Evolutionary conservation across 1,140 invertebrate species (phyloP).

Genomic region (Camponotus floridanus): DNA sequence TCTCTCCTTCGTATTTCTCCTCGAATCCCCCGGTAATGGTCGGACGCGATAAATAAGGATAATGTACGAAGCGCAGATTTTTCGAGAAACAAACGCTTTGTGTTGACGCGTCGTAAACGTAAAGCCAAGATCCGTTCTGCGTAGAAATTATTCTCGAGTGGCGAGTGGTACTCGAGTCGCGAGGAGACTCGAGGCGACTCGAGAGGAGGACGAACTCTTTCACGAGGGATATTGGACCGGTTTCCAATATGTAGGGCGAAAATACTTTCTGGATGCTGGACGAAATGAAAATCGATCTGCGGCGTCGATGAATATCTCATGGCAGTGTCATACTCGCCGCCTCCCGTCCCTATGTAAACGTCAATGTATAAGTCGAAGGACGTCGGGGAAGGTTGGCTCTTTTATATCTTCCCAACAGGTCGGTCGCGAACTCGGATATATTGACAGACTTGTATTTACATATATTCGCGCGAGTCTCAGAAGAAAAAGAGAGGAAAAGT

Average conservation of each 20-base stretch:
- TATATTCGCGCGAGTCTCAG: slow-evolving; percentile 33
- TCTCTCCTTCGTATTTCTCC: not conserved
- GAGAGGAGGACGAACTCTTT: slow-evolving; percentile 6
- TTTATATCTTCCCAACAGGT: slow-evolving; percentile 43
- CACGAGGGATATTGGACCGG: slow-evolving; percentile 24
- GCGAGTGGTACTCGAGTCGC: not conserved
- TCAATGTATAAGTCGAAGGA: slow-evolving; percentile 43
- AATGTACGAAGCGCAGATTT: not conserved
- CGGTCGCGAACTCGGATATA: slow-evolving; percentile 58
- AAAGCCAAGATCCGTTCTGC: slow-evolving; percentile 8
- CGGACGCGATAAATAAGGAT: not conserved
- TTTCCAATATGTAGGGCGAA: slow-evolving; percentile 55
- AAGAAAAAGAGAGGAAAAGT: not conserved
- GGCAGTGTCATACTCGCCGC: not conserved
- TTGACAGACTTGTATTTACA: slow-evolving; percentile 56
- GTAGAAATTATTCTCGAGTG: slow-evolving; percentile 8
- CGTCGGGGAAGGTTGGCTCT: slow-evolving; percentile 16
- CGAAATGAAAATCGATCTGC: slow-evolving; percentile 65
- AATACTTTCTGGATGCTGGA: slow-evolving; percentile 37
- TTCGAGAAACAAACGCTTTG: not conserved
- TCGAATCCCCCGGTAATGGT: not conserved
- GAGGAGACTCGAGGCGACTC: too few relatives aligned
- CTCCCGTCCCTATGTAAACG: slow-evolving; percentile 35
- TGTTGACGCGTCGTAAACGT: not conserved
- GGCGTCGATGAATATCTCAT: slow-evolving; percentile 66